Base-by-base conservation (phyloP, 2,888 invertebrate species). In the Exocentrus adspersus region DNA sequence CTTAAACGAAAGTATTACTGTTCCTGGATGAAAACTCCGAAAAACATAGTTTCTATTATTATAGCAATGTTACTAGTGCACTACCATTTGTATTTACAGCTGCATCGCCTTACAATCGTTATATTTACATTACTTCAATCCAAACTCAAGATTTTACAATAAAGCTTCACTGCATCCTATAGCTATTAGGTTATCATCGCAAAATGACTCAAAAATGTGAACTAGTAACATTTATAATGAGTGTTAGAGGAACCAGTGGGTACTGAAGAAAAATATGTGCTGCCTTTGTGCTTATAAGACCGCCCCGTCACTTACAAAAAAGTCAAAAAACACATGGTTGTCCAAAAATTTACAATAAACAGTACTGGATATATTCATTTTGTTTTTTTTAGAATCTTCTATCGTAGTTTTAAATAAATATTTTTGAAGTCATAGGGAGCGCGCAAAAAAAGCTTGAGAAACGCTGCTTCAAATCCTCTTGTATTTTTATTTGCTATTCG, bases 41-140 rank as follows among this genome's bases (percentile, higher is more conserved):
- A 54, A 24, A 54, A 28, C 43, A 14, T 3, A 3, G 21, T 14
- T 24, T 21, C 30, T 37, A 41, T 62, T 48, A 54, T 43, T 59
- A 41, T 53, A 58, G 61, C 30, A 58, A 68, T 74, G 74, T 75
- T 76, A 75, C 75, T 74, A 75, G 75, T 74, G 60, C 76, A 74
- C 72, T 73, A 72, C 61, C 67, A 64, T 61, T 69, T 69, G 1
- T 65, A 71, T 65, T 63, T 70, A 70, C 69, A 69, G 50, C 65
- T 66, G 72, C 67, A 64, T 52, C 14, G 64, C 60, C 63, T 62
- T 58, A 70, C 69, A 60, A 63, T 64, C 52, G 37, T 1, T 60
- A 57, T 70, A 71, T 72, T 60, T 72, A 71, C 72, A 74, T 28
- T 60, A 60, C 41, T 9, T 28, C 17, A 17, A 28, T 54, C 16